Conservation (phyloP, 2,797 vertebrate species). For the Melanotaenia trifasciata region DNA sequence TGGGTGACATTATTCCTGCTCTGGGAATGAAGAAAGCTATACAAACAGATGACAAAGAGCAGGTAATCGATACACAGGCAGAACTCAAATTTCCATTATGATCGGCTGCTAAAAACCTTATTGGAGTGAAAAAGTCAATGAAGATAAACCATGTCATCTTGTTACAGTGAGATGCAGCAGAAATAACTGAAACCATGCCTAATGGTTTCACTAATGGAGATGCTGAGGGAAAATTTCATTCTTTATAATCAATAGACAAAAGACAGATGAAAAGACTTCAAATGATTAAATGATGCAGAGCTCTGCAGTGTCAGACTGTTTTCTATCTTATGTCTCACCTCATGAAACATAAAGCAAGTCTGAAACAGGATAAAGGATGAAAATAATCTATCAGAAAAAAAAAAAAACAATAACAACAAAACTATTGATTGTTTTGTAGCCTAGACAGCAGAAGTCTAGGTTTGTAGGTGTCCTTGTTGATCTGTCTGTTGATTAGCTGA, state of each 20-base stretch:
- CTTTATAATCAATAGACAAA: constrained; percentile 12
- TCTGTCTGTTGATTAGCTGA: background rate
- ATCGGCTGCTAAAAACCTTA: constrained; percentile 18
- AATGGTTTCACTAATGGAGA: constrained; percentile 12
- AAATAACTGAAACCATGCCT: background rate
- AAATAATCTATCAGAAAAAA: background rate
- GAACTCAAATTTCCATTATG: constrained; percentile 4
- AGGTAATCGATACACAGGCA: constrained; percentile 25
- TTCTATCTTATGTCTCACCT: background rate
- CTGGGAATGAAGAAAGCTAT: constrained; percentile 21
- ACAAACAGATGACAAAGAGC: constrained; percentile 19
- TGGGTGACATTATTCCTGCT: background rate
- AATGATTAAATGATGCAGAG: background rate
- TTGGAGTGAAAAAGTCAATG: constrained; percentile 18
- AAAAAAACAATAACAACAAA: no score
- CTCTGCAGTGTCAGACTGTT: background rate
- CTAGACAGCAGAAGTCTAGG: background rate
- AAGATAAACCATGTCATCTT: constrained; percentile 3
- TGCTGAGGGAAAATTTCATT: background rate
- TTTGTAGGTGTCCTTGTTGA: background rate
- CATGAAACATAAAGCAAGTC: background rate
- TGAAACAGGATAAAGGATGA: background rate
- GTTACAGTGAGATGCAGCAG: background rate
- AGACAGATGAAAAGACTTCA: background rate
- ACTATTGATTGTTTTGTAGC: background rate